A percentile compares a stretch with the other conserved stretches of the same genome.
Conservation (phyloP, 2,113 vertebrate genomes). For the Pteruthius melanotis region DNA sequence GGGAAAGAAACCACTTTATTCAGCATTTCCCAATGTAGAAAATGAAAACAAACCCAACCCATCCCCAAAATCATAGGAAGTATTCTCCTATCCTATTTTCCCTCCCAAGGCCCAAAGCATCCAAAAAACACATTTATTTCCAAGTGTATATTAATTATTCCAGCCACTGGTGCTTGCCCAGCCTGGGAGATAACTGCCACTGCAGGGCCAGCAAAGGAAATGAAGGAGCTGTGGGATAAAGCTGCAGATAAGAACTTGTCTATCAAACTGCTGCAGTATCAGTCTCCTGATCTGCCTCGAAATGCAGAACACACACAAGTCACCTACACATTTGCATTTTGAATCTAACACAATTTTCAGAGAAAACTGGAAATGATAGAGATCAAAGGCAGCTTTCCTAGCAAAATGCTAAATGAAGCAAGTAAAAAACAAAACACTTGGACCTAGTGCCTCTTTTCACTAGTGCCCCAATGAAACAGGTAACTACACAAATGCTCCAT, state of each 20-base stretch:
- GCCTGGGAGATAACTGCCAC: not conserved
- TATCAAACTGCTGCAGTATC: not conserved
- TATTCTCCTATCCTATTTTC: not conserved
- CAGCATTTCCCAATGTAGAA: not conserved
- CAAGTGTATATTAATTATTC: not conserved
- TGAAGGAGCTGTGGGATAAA: not conserved
- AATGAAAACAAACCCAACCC: not conserved
- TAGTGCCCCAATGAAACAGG: not conserved
- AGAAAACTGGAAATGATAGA: not conserved
- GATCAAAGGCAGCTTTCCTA: not conserved
- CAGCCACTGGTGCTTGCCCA: not conserved
- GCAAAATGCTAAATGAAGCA: not conserved
- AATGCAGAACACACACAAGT: not conserved
- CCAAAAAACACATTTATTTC: not conserved
- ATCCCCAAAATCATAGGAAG: not conserved
- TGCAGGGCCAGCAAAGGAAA: constrained; percentile 29
- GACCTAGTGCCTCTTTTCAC: not conserved
- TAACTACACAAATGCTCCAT: not conserved
- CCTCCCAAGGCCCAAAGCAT: not conserved
- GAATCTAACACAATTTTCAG: not conserved
- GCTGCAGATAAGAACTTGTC: not conserved
- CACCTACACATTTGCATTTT: not conserved
- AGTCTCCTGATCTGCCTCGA: not conserved
- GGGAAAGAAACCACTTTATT: not conserved
- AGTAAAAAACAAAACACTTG: not conserved